Percentiles rank a stretch among this genome's conserved stretches.
Conservation (phyloP, 2,113 vertebrate genomes). For the Sebastes fasciatus region DNA sequence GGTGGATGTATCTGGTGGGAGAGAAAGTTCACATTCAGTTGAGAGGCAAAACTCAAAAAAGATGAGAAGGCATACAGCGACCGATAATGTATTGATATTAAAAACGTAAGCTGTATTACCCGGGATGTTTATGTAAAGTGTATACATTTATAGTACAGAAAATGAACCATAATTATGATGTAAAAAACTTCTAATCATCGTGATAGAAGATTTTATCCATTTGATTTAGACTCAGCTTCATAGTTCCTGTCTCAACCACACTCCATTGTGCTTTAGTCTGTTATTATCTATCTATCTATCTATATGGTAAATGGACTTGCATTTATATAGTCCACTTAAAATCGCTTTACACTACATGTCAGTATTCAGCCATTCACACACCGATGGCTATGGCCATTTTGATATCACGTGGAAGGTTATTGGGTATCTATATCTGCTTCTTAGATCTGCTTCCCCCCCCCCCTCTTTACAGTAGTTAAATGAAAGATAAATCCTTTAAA, state of each 20-base stretch:
- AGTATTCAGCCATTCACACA: too few species aligned
- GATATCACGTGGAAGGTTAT: too few species aligned
- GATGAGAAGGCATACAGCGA: background rate
- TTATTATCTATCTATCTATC: too few species aligned
- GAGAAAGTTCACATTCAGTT: background rate
- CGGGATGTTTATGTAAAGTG: background rate
- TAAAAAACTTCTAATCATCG: background rate
- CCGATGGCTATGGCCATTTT: too few species aligned
- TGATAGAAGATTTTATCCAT: background rate
- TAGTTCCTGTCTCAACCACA: too few species aligned
- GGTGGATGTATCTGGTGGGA: background rate
- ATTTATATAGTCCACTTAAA: too few species aligned
- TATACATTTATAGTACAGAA: background rate
- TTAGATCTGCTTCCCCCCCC: too few species aligned
- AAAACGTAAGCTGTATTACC: background rate
- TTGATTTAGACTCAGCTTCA: background rate
- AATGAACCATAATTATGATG: background rate
- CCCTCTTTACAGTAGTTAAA: background rate
- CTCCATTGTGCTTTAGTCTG: too few species aligned
- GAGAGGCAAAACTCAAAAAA: background rate
- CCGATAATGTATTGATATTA: background rate
- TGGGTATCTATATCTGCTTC: too few species aligned
- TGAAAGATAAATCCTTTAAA: slow-evolving; percentile 2
- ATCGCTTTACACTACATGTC: too few species aligned
- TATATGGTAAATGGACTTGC: too few species aligned